Evolutionary conservation across 1,140 invertebrate genomes (phyloP).

Genomic region (Pentalonia nigronervosa): DNA sequence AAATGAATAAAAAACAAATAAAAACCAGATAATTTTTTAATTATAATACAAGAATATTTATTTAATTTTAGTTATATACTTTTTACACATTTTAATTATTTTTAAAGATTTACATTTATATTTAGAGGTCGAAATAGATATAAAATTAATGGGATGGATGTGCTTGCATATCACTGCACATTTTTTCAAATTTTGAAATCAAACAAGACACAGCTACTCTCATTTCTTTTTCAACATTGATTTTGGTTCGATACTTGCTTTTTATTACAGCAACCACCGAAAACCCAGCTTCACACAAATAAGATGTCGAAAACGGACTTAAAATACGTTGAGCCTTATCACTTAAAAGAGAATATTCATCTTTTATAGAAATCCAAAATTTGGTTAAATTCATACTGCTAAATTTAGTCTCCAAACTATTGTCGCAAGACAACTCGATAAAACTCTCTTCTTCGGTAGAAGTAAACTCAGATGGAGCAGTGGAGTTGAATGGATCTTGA

Average conservation of each 20-base stretch:
- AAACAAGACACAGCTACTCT: constrained; percentile 31
- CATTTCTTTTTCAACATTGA: constrained; percentile 63
- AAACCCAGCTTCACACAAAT: constrained; percentile 62
- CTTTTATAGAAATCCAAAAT: neutral
- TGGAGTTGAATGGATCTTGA: neutral
- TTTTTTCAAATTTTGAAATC: constrained; percentile 15
- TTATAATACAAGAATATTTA: too few relatives aligned
- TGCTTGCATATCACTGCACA: neutral
- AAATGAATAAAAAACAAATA: too few relatives aligned
- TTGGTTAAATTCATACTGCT: neutral
- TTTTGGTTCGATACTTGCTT: constrained; percentile 62
- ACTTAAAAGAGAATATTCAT: neutral
- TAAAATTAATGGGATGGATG: constrained; percentile 27
- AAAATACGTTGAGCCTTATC: constrained; percentile 58
- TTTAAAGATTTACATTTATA: too few relatives aligned
- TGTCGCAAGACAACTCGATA: neutral
- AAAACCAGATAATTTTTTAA: too few relatives aligned
- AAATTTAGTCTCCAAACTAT: neutral
- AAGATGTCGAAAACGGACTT: constrained; percentile 60
- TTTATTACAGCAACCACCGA: constrained; percentile 62
- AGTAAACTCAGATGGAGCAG: neutral
- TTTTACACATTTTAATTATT: too few relatives aligned
- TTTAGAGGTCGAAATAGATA: too few relatives aligned
- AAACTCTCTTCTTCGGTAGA: neutral
- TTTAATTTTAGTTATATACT: too few relatives aligned